Conservation (phyloP, 2,797 vertebrate species). For the Hafferia zeledoni region DNA sequence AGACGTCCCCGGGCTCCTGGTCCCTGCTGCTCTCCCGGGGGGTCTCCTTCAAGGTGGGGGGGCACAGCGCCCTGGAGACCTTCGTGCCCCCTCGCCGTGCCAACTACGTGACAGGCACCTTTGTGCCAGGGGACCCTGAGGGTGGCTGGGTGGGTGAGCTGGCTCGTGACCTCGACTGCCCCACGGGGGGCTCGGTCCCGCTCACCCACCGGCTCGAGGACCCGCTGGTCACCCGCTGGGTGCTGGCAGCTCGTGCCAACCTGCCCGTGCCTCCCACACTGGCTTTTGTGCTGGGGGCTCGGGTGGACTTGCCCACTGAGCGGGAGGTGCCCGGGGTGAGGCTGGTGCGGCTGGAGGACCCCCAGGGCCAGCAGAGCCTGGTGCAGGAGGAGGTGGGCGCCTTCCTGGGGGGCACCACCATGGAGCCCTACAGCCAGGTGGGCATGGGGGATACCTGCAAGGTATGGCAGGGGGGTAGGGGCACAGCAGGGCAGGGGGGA, state of each 20-base stretch:
- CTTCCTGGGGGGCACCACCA: neutral
- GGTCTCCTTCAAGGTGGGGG: conserved; percentile 4
- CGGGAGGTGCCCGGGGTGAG: neutral
- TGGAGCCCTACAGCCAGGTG: conserved; percentile 43
- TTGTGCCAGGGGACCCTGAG: neutral
- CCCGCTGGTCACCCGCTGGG: neutral
- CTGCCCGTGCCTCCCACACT: conserved; percentile 28
- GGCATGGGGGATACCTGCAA: neutral
- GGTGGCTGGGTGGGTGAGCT: conserved; percentile 12
- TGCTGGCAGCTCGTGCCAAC: neutral
- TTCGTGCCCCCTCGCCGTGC: neutral
- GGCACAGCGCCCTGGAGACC: conserved; percentile 4
- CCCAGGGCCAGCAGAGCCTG: neutral
- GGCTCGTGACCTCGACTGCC: conserved; percentile 37
- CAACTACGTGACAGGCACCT: conserved; percentile 26
- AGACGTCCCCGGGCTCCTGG: neutral
- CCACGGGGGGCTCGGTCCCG: conserved; percentile 16
- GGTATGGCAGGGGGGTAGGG: neutral
- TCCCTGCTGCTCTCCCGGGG: conserved; percentile 38
- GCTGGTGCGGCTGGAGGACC: conserved; percentile 8
- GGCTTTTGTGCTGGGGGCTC: neutral
- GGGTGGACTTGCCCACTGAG: neutral
- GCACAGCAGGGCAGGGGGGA: neutral
- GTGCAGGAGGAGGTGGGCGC: conserved; percentile 18
- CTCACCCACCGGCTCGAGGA: neutral